These are phyloP conservation scores for Odocoileus hemionus DNA, from an alignment of 2,113 vertebrate genomes.

Conservation along the genomic window DNA sequence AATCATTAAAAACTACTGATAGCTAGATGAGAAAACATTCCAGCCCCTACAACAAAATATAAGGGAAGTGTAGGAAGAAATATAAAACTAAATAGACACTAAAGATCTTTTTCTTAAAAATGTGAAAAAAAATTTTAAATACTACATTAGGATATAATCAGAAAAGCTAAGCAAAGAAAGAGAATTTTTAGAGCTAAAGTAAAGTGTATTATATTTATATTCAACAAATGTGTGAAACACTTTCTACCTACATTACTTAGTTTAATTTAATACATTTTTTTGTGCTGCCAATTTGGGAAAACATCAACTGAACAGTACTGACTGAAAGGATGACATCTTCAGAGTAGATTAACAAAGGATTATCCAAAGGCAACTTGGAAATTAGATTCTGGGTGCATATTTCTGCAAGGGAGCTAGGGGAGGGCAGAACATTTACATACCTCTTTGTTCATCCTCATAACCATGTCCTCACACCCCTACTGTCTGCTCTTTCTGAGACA, in stretches of 20 bases:
- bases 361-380: neutral
- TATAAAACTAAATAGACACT: neutral
- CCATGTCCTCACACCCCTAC: rapidly evolving
- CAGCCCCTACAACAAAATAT: neutral
- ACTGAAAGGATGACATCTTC: neutral
- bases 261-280: neutral
- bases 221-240: neutral
- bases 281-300: neutral
- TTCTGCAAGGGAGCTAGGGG: neutral
- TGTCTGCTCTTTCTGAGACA: neutral
- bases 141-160: neutral
- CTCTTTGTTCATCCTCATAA: neutral
- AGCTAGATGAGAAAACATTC: neutral
- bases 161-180: neutral
- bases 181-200: neutral
- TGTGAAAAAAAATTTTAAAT: neutral
- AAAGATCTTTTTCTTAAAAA: neutral
- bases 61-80: neutral
- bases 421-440: rapidly evolving
- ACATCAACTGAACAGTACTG: neutral
- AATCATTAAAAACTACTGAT: neutral
- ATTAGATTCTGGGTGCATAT: neutral
- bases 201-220: neutral
- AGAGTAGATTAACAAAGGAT: neutral
- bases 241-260: neutral